phyloP scores from a whole-genome alignment of 2,888 invertebrate genomes.

The Cheilosia soror region DNA sequence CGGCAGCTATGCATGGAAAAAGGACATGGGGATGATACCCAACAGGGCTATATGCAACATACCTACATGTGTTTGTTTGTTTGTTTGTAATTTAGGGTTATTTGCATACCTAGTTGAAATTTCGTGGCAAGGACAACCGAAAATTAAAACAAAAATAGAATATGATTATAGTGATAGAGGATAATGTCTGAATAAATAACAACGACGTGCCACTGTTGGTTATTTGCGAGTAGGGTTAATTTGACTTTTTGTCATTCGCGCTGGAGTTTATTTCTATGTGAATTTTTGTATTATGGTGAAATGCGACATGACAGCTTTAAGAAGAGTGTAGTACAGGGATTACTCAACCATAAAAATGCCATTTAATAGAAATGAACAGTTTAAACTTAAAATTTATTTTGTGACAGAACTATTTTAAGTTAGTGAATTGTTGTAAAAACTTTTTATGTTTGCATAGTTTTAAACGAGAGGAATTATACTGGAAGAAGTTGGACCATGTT shows the following conservation, averaged over 20 bases:
- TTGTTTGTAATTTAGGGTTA: conserved; percentile 38
- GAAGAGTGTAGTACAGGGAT: not conserved
- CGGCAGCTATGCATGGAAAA: conserved; percentile 32
- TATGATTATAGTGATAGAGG: conserved; percentile 16
- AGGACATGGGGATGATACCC: conserved; percentile 56
- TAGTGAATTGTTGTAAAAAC: no score
- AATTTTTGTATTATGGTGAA: not conserved
- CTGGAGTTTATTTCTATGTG: not conserved
- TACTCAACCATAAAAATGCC: no score
- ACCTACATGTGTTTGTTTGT: conserved; percentile 38
- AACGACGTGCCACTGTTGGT: not conserved
- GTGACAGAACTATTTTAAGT: no score
- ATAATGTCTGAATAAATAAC: conserved; percentile 39
- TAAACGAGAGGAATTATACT: no score
- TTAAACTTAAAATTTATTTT: no score
- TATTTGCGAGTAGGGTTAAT: not conserved
- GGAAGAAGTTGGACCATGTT: no score
- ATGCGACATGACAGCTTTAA: not conserved
- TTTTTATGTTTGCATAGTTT: no score
- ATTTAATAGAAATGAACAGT: no score
- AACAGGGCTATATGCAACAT: not conserved
- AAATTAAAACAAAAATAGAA: not conserved
- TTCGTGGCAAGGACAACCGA: conserved; percentile 34
- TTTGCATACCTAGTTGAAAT: conserved; percentile 33
- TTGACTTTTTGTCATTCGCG: not conserved